Evolutionary conservation across 2,113 vertebrate species (phyloP).

Genomic region (Ceuthmochares aereus): DNA sequence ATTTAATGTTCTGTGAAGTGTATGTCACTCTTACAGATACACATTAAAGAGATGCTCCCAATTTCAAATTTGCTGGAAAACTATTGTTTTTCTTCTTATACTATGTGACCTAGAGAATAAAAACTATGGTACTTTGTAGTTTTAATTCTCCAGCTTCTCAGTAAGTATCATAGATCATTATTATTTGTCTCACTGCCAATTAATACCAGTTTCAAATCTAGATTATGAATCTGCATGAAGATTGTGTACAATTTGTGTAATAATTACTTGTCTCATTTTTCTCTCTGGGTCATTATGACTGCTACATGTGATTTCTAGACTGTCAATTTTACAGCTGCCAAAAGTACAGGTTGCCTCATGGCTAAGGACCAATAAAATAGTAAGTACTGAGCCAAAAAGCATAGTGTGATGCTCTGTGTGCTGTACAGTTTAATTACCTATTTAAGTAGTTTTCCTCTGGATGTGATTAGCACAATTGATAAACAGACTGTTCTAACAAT

Average conservation of each 20-base stretch:
- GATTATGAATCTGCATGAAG: neutral
- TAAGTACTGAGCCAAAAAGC: neutral
- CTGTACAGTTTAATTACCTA: neutral
- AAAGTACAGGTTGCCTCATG: neutral
- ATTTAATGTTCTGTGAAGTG: neutral
- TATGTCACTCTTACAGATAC: neutral
- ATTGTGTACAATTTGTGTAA: neutral
- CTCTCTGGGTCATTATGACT: neutral
- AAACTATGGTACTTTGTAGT: neutral
- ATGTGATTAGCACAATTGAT: neutral
- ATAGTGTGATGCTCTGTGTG: neutral
- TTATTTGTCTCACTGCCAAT: neutral
- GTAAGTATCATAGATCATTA: neutral
- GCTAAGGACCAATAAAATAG: neutral
- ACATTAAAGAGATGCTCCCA: neutral
- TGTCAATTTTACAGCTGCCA: neutral
- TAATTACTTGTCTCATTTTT: neutral
- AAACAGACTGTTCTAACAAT: neutral
- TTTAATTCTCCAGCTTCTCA: neutral
- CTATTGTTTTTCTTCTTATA: neutral
- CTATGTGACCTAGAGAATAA: neutral
- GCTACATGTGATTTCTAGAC: neutral
- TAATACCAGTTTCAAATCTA: neutral
- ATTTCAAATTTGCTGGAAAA: neutral
- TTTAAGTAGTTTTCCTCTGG: neutral